Percentiles rank a stretch among this genome's conserved stretches.
phyloP scores from a whole-genome alignment of 2,113 vertebrate genomes.

The Pituophis catenifer region DNA sequence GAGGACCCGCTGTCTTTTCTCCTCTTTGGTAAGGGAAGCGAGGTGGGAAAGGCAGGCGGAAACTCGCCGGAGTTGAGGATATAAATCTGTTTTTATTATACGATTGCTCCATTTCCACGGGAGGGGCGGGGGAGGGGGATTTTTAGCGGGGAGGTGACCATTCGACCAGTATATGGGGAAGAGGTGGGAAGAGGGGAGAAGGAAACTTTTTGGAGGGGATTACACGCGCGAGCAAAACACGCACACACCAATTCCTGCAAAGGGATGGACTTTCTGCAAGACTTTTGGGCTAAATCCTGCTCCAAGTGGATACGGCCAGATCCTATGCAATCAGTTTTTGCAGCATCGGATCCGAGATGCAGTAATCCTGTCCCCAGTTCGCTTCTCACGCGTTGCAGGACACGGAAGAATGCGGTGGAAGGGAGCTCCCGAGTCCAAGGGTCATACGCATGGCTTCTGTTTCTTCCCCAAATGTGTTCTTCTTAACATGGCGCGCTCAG shows the following conservation, averaged over 20 bases:
- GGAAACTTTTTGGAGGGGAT: neutral
- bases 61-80: neutral
- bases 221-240: neutral
- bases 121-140: too few species aligned
- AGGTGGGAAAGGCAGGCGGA: neutral
- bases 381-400: neutral
- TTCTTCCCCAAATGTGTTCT: neutral
- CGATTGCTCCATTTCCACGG: neutral
- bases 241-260: neutral
- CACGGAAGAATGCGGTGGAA: neutral
- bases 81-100: neutral
- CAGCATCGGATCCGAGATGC: neutral
- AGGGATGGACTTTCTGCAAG: neutral
- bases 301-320: neutral
- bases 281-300: neutral
- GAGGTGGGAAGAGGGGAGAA: neutral
- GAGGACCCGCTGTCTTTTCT: neutral
- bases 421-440: neutral
- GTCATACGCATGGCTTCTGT: neutral
- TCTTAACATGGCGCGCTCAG: fast-evolving
- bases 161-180: neutral
- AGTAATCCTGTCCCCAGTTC: neutral
- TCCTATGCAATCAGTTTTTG: neutral
- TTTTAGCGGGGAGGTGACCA: neutral
- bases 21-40: neutral